Base-by-base conservation (phyloP, 2,888 invertebrate species). In the Stenolophus ochropezus region DNA sequence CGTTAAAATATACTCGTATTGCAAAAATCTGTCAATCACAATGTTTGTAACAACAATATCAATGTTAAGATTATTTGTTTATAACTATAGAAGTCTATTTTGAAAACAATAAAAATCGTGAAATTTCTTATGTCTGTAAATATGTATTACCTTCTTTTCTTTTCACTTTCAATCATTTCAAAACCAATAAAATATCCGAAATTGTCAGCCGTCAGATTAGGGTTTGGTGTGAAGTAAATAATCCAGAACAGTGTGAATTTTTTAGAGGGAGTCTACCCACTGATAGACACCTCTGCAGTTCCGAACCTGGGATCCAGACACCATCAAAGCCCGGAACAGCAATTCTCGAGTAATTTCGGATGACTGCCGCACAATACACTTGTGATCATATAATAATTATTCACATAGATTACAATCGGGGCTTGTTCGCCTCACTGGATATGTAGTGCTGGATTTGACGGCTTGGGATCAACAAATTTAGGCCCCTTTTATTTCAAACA, bases 321-420 rank as follows among this genome's bases (percentile, higher is more conserved):
- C 27, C 33, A 18, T 69, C 65, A 33, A 69, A 69, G 65, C 14
- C 33, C 27, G 65, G 33, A 33, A 18, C 16, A 69, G 65, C 33
- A 33, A 69, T 69, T 33, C 33, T 16, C 65, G n/a, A 33, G 65
- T 69, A 69, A 69, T 69, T 69, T 33, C 33, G 65, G 65, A 5
- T 69, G 65, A 69, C 65, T 69, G 65, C 16, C 33, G 18, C 65
- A 69, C 65, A 69, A 69, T 69, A 69, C 65, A 33, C 65, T 33
- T 69, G 65, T 69, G 65, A 69, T 69, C 65, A 69, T 33, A 69
- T 33, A 69, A 69, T 69, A 69, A 33, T n/a, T n/a, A n/a, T 69
- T 69, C 33, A 69, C 27, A 69, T 69, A 69, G 65, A 69, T 69
- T 69, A 69, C 65, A 33, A 69, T 69, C 65, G 33, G 27, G 65